Percentiles rank a stretch among this genome's conserved stretches.
Conservation (phyloP, 2,113 vertebrate genomes). For the Eulacestoma nigropectus region DNA sequence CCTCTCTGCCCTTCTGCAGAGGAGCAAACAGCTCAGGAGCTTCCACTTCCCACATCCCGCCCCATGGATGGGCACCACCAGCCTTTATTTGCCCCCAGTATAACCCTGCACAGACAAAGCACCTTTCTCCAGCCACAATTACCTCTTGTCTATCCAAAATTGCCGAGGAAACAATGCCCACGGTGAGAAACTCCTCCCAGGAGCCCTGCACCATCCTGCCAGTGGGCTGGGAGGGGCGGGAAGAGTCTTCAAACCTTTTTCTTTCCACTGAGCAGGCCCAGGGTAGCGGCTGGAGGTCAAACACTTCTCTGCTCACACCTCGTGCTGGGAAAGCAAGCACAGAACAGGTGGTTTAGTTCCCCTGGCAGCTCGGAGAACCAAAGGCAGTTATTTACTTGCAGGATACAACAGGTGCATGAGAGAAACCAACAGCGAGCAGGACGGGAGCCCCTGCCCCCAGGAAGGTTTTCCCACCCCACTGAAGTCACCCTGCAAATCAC, state of each 20-base stretch:
- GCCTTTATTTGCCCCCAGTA: background rate
- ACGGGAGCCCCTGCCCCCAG: background rate
- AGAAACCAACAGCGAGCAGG: background rate
- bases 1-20: background rate
- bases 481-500: background rate
- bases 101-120: background rate
- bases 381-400: background rate
- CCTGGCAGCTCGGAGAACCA: background rate
- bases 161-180: background rate
- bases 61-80: background rate
- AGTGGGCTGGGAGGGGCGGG: background rate
- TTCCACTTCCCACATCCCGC: background rate
- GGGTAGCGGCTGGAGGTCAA: accelerated
- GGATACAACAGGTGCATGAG: accelerated
- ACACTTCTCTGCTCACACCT: background rate
- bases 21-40: background rate
- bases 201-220: background rate
- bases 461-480: background rate
- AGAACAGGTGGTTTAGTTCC: background rate
- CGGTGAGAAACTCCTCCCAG: background rate
- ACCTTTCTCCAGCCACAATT: background rate
- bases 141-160: background rate
- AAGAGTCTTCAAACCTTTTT: background rate
- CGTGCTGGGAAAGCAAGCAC: background rate
- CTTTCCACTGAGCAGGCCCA: background rate